Conservation (phyloP, 2,888 invertebrate genomes). For the Drosophila setosimentum region DNA sequence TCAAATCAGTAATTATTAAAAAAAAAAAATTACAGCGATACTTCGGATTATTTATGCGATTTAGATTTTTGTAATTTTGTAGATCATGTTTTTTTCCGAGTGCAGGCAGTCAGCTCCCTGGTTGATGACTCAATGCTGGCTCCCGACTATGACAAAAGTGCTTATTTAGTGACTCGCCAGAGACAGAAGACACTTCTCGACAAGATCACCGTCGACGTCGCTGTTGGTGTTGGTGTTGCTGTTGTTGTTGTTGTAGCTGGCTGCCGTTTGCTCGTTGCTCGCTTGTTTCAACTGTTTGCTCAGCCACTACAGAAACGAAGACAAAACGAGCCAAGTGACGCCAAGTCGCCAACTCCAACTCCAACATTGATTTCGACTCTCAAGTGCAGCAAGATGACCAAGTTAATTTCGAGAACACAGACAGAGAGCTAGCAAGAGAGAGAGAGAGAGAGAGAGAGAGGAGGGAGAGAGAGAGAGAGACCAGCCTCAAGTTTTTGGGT, state of each 20-base stretch:
- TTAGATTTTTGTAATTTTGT: neutral
- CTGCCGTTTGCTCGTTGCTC: constrained; percentile 60
- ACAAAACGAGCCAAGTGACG: constrained; percentile 59
- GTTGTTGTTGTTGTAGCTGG: constrained; percentile 45
- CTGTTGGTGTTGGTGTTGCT: constrained; percentile 3
- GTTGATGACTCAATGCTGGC: constrained; percentile 79
- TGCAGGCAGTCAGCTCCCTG: constrained; percentile 17
- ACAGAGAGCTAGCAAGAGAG: neutral
- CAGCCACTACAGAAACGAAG: constrained; percentile 71
- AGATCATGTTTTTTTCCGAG: neutral
- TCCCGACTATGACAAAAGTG: constrained; percentile 57
- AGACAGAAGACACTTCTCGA: constrained; percentile 58
- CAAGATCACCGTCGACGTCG: constrained; percentile 48
- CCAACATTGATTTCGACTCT: constrained; percentile 33
- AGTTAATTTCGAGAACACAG: constrained; percentile 65
- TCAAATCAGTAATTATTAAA: neutral
- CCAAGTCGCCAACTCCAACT: constrained; percentile 49
- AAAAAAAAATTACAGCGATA: neutral
- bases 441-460: neutral
- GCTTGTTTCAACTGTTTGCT: constrained; percentile 71
- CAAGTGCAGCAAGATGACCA: constrained; percentile 78
- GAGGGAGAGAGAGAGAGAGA: neutral
- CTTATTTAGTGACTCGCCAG: constrained; percentile 77
- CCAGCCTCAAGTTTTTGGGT: constrained; percentile 48
- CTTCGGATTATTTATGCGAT: neutral